Evolutionary conservation across 2,113 vertebrate species (phyloP).

Genomic region (Thermophis baileyi): DNA sequence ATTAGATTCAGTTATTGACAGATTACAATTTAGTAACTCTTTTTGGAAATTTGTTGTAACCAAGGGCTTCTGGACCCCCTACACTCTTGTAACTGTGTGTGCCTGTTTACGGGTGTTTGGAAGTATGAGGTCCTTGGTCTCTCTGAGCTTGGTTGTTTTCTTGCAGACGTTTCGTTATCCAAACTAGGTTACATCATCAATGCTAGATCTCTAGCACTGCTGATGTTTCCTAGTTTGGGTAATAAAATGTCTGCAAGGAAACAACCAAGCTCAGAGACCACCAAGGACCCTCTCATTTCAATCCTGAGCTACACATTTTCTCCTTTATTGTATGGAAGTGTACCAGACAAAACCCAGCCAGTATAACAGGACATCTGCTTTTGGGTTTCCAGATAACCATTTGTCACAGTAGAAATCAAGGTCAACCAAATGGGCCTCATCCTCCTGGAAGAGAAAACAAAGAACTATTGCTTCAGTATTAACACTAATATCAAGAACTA

Average conservation of each 20-base stretch:
- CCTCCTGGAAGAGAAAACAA: background rate
- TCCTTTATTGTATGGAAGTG: constrained; percentile 59
- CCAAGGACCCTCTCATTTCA: background rate
- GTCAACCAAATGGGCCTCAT: constrained; percentile 28
- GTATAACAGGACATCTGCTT: background rate
- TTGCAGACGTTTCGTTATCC: background rate
- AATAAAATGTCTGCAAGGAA: background rate
- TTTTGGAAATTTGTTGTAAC: background rate
- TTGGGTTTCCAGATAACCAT: background rate
- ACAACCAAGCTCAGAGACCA: no score
- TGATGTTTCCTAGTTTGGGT: background rate
- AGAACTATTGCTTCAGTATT: background rate
- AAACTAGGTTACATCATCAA: background rate
- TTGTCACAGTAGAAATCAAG: constrained; percentile 39
- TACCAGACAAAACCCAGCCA: constrained; percentile 42
- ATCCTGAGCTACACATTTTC: background rate
- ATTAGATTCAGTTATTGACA: background rate
- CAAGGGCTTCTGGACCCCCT: background rate
- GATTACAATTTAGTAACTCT: background rate
- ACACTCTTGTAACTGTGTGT: background rate
- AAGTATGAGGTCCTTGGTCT: constrained; percentile 42
- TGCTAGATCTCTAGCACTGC: background rate
- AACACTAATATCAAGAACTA: no score
- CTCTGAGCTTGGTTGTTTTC: background rate
- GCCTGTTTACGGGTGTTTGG: constrained; percentile 59